Percentiles rank a stretch among this genome's conserved stretches.
phyloP scores from a whole-genome alignment of 2,113 vertebrate species.

The Uria lomvia region DNA sequence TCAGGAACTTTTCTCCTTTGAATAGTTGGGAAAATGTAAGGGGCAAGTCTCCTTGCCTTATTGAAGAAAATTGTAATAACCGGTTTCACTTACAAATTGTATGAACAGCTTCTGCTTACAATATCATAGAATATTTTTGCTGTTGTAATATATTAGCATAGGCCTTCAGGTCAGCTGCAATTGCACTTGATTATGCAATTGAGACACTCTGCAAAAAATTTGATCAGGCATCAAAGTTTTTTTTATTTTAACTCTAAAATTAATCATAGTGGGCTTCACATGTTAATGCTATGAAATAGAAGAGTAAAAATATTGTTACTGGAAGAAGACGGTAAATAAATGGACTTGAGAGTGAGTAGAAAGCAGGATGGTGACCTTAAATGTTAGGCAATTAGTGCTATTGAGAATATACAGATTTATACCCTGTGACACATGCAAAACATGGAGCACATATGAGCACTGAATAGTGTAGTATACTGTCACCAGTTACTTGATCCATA shows the following conservation, averaged over 20 bases:
- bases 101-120: neutral
- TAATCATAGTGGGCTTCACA: neutral
- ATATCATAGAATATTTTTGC: neutral
- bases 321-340: neutral
- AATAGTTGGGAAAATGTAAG: neutral
- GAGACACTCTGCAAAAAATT: neutral
- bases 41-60: neutral
- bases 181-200: neutral
- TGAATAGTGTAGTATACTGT: neutral
- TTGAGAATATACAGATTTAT: neutral
- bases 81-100: neutral
- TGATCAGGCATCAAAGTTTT: neutral
- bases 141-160: neutral
- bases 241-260: neutral
- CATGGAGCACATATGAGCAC: neutral
- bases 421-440: neutral
- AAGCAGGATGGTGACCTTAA: neutral
- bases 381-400: neutral
- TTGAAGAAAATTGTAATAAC: neutral
- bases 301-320: neutral
- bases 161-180: neutral
- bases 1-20: neutral
- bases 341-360: neutral
- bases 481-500: neutral
- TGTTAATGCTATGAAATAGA: neutral